Evolutionary conservation across 2,888 invertebrate species (phyloP), one percentile per base, ranked within the genome.

Genomic region (Rhorus exstirpatorius): DNA sequence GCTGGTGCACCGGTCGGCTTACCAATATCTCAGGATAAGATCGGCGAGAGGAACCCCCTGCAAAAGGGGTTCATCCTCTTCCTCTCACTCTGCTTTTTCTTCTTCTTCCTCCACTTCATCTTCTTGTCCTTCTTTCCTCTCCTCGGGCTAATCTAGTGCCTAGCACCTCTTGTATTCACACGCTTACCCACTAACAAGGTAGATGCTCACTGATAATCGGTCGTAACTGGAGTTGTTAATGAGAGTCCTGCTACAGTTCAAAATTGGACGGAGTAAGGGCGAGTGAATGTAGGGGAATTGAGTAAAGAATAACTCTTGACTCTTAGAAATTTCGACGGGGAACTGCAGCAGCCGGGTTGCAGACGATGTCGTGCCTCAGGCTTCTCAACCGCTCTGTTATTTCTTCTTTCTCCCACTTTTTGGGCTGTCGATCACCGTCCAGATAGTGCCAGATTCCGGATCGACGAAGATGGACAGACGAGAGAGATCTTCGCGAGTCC

Each of bases 181-280:
- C 89, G 88, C 76, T 83, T 71, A 86, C 83, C 83, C 86, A 87
- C 89, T 90, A 90, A 90, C 90, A 89, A 89, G 89, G 88, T 88
- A 89, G 89, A 90, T 90, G 86, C 86, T 82, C 79, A 79, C 84
- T 86, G 90, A 90, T 91, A 91, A 87, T 89, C 87, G 85, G 49
- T 83, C 85, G 83, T 75, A 80, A 79, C 77, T 79, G 76, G 68
- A 80, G 81, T 79, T 77, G 71, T 84, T 84, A 83, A 86, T 84
- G 84, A 84, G 86, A 84, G 72, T 76, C 67, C 61, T 76, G 71
- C 63, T 53, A 63, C 46, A 55, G 83, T 84, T 79, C 49, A 75
- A 51, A 41, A 58, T 75, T 74, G 55, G 14, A 74, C 21, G 46
- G 44, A 74, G 41, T 60, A 12, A 60, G 31, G 58, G 38, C 19